Base-by-base conservation (phyloP, 1,140 invertebrate species). In the Liolophura sinensis region DNA sequence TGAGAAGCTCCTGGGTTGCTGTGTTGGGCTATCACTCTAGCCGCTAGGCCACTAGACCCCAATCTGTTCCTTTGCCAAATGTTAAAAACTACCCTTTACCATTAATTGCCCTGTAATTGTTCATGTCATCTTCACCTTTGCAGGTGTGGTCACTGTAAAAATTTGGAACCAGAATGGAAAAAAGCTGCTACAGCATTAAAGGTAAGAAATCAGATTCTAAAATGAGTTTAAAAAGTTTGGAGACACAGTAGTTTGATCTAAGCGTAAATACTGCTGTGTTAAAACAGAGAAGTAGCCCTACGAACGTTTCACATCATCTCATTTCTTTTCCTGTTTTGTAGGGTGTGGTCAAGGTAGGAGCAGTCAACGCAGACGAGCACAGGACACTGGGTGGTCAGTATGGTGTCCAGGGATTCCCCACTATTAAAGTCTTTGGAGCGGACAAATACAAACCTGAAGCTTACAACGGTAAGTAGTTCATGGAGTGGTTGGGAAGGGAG, bases 151-250 rank as follows among this genome's bases (percentile, higher is more conserved):
- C 88, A 99, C 84, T 98, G 97, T 77, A 96, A 98, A 85, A 94
- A 92, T 80, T 86, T 99, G n/a, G 94, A 92, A 62, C 96, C 96
- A 0, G 92, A 96, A 74, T 99, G 95, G 95, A 93, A 93, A 50
- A 91, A 93, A 81, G 98, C 97, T 24, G 97, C 98, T 31, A 90
- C 91, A 57, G 91, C 96, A 79, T 87, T 99, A 0, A 97, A 97
- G 86, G 97, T 96, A 54, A 84, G 62, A 20, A 51, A 40, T 40
- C 31, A n/a, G n/a, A n/a, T n/a, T n/a, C n/a, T n/a, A n/a, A n/a
- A n/a, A n/a, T n/a, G n/a, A n/a, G n/a, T n/a, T n/a, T n/a, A n/a
- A n/a, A n/a, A n/a, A n/a, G n/a, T n/a, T n/a, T n/a, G n/a, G n/a
- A n/a, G n/a, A n/a, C n/a, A n/a, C n/a, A n/a, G n/a, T n/a, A n/a